A percentile compares a stretch with the other conserved stretches of the same genome.
These are phyloP conservation scores for Alosa sapidissima DNA, from an alignment of 2,797 vertebrate species.

Conservation along the genomic window DNA sequence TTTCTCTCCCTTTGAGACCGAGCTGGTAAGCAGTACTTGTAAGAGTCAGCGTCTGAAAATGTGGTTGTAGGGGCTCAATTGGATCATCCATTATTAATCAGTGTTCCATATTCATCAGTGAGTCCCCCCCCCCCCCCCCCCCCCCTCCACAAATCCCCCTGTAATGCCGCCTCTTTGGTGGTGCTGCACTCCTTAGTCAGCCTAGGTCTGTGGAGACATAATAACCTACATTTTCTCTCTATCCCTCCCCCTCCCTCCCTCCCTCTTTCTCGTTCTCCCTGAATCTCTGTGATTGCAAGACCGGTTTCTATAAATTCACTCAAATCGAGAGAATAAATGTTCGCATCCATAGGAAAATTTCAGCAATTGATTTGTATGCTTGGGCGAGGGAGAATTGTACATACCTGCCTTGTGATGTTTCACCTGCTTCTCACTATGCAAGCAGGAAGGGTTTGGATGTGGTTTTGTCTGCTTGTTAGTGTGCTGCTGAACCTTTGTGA, in stretches of 20 bases:
- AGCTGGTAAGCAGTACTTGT: neutral
- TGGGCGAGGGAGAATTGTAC: neutral
- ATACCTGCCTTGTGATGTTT: neutral
- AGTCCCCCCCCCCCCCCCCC: neutral
- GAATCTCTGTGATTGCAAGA: neutral
- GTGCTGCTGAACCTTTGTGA: neutral
- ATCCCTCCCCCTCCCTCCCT: neutral
- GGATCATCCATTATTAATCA: slow-evolving; percentile 70
- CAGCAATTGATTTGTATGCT: neutral
- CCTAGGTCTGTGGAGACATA: neutral
- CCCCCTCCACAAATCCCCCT: slow-evolving; percentile 1
- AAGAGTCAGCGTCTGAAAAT: neutral
- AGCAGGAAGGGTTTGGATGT: neutral
- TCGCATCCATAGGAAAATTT: neutral
- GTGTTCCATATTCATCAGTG: neutral
- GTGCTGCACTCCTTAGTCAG: neutral
- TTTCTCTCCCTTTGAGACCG: neutral
- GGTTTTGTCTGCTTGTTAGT: neutral
- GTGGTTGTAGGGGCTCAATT: slow-evolving; percentile 28
- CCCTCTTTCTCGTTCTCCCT: neutral
- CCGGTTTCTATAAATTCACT: neutral
- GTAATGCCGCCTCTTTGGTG: slow-evolving; percentile 1
- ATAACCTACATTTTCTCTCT: slow-evolving; percentile 2
- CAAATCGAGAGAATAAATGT: neutral
- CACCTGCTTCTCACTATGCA: neutral